phyloP scores from a whole-genome alignment of 2,113 vertebrate species.

The Otus sunia region DNA sequence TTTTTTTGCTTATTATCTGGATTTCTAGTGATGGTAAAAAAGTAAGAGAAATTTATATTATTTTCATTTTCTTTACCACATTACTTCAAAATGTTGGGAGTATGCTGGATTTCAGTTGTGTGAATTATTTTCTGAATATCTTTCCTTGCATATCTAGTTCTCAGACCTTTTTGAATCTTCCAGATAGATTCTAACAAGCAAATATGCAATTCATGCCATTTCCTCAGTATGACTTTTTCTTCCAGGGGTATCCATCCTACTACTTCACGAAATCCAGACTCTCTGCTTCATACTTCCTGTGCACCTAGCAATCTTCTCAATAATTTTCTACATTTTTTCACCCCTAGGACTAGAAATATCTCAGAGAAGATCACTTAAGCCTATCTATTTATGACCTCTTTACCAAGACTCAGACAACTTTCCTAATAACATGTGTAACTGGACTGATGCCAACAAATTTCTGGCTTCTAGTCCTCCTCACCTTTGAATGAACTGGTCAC shows the following conservation, averaged over 20 bases:
- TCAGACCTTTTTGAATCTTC: not conserved
- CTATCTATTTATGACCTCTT: not conserved
- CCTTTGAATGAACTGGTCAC: not conserved
- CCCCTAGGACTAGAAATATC: not conserved
- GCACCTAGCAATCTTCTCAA: not conserved
- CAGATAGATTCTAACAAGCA: not conserved
- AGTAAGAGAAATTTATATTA: not conserved
- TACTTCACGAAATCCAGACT: not conserved
- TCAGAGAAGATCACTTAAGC: not conserved
- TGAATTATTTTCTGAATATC: not conserved
- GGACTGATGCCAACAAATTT: not conserved
- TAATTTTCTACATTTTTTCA: not conserved
- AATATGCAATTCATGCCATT: not conserved
- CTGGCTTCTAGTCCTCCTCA: not conserved
- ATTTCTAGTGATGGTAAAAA: not conserved
- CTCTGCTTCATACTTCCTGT: not conserved
- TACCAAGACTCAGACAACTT: not conserved
- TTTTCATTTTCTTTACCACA: not conserved
- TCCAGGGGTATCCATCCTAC: not conserved
- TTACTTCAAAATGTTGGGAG: not conserved
- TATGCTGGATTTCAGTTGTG: not conserved
- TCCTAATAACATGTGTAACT: not conserved
- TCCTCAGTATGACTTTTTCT: not conserved
- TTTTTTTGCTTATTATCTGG: not conserved
- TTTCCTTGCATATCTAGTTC: not conserved